Evolutionary conservation across 2,888 invertebrate genomes (phyloP).

Genomic region (Galerucella pusilla): DNA sequence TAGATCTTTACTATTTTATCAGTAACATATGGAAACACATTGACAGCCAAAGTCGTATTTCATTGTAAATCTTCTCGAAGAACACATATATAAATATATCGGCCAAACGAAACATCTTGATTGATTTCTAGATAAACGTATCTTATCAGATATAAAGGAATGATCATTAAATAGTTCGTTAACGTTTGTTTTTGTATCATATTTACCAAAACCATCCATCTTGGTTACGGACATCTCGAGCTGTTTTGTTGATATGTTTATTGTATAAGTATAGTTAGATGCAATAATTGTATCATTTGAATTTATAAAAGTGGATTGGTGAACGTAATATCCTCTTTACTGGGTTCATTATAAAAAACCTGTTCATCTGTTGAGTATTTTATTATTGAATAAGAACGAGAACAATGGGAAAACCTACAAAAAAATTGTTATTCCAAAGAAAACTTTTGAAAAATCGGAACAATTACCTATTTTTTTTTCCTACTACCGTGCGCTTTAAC

Average conservation of each 20-base stretch:
- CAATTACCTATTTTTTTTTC: no score
- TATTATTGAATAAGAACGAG: constrained; percentile 49
- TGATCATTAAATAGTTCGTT: constrained; percentile 24
- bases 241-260: constrained; percentile 7
- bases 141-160: constrained; percentile 32
- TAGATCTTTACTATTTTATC: constrained; percentile 5
- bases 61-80: neutral
- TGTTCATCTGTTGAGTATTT: neutral
- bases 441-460: no score
- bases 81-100: constrained; percentile 16
- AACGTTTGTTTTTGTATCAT: constrained; percentile 17
- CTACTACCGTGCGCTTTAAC: no score
- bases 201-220: constrained; percentile 18
- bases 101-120: constrained; percentile 25
- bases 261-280: neutral
- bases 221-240: constrained; percentile 2
- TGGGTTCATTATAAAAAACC: neutral
- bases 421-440: no score
- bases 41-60: neutral
- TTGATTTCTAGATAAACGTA: constrained; percentile 27
- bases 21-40: constrained; percentile 1
- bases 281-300: neutral
- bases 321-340: neutral
- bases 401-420: no score
- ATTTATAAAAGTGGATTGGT: neutral